Base-by-base conservation (phyloP, 2,797 vertebrate species). In the Poeciliopsis infans region DNA sequence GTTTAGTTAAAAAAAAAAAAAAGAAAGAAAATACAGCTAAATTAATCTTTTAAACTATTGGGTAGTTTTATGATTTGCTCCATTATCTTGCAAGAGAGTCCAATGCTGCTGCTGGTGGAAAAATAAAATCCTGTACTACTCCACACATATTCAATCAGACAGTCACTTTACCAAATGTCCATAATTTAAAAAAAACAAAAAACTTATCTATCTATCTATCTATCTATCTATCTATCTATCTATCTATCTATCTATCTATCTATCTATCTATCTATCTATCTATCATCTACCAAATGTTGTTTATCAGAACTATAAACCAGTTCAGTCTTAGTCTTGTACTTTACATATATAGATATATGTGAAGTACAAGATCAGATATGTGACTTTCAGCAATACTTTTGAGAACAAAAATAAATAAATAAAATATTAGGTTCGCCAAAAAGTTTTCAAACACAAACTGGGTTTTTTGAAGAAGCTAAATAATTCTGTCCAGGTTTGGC, bases 11-110 rank as follows among this genome's bases (percentile, higher is more conserved):
- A 66, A 23, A 72, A 28, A 59, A 15, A 41, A 47, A 72, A 5
- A 57, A 13, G 77, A 46, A 66, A 53, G 47, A 23, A 68, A 82
- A 70, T 72, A 80, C 7, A 7, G 84, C 74, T 87, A 25, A 5
- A 69, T 85, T 55, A 79, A 43, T 28, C 31, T 71, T 18, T 15
- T 82, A 18, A 61, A 2, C 15, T 31, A 18, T 13, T 18, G 28
- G 13, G 15, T 33, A 61, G 16, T 61, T 61, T 61, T 33, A n/a
- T 25, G 3, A 55, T 55, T n/a, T 16, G n/a, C 5, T 61, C 28
- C 13, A 7, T 61, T 61, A 3, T 66, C 18, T 66, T 31, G 13
- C 31, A 31, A 61, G 15, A 33, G 2, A 66, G 33, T 20, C 2
- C 16, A 36, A 1, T 23, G 33, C 36, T 11, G 18, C 36, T 6